Base-by-base conservation (phyloP, 2,888 invertebrate genomes). In the Ormyrus thymus region DNA sequence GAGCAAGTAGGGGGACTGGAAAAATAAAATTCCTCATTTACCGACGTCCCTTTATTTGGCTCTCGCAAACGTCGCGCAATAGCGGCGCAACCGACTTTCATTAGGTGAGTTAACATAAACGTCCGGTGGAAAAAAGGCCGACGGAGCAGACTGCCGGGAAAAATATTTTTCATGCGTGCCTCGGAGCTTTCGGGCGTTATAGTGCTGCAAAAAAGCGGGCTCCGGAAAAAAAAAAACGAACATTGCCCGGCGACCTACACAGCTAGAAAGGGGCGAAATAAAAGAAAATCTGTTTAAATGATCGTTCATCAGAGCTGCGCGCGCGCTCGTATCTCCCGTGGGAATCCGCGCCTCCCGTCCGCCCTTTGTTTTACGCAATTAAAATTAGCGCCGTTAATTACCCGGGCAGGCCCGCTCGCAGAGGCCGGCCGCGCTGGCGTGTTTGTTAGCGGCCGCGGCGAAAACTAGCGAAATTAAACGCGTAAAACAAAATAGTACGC, bases 361-460 rank as follows among this genome's bases (percentile, higher is more conserved):
- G 88, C 86, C 87, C 88, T 89, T 89, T 89, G 88, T 89, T 88
- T 84, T 80, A 82, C n/a, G 69, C 88, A 89, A 89, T 89, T 88
- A 90, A 90, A 90, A 89, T 90, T 89, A 89, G 88, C 85, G 85
- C 86, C 86, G 89, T 88, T 89, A 89, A 89, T 89, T 89, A 88
- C 85, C 83, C 79, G 83, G 79, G 82, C 81, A 29, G 29, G 29
- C 29, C 29, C n/a, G n/a, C 29, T 29, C 4, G 29, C 29, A 4
- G 29, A 29, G 29, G 29, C 29, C 4, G 29, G 29, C 29, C 3
- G 29, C 3, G 29, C 4, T 4, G 29, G 29, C 29, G 82, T 80
- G 84, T 87, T 88, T 87, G 87, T 87, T 87, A 87, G 83, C 81
- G 83, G 53, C 9, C 74, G 69, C 77, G 82, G 80, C 82, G 82